A percentile compares a stretch with the other conserved stretches of the same genome.
Conservation (phyloP, 2,113 vertebrate species). For the Tenebrosternarchus preto region DNA sequence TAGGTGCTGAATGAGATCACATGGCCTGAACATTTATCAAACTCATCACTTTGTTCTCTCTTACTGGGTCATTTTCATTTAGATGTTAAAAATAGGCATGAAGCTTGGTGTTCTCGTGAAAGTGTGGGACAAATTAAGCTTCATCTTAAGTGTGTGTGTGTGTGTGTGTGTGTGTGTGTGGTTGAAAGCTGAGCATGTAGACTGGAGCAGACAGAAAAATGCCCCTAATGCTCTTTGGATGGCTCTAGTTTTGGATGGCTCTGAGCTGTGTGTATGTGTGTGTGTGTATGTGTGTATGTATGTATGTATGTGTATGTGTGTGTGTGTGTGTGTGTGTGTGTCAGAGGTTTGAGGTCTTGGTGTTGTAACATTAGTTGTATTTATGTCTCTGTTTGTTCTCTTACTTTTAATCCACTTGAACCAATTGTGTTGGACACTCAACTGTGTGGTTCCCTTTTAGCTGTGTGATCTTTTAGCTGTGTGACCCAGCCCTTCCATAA, state of each 20-base stretch:
- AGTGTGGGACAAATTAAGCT: background rate
- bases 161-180: conserved; percentile 5
- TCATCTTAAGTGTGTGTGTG: background rate
- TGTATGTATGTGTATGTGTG: background rate
- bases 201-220: background rate
- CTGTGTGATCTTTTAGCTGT: conserved; percentile 7
- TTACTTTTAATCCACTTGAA: background rate
- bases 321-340: background rate
- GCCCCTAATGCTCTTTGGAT: no score
- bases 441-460: conserved; percentile 20
- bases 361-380: background rate
- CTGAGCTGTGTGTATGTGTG: background rate
- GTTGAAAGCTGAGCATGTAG: background rate
- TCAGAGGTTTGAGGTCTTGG: conserved; percentile 18
- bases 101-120: background rate
- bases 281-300: background rate
- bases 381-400: conserved; percentile 12
- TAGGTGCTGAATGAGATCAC: background rate
- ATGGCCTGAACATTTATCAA: conserved; percentile 21
- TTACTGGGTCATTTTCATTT: background rate
- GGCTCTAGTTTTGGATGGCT: no score
- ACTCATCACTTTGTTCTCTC: background rate
- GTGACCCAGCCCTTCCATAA: background rate
- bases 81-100: conserved; percentile 4
- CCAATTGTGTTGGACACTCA: background rate